Evolutionary conservation across 2,888 invertebrate genomes (phyloP).

Genomic region (Acanthosepion pharaonis): DNA sequence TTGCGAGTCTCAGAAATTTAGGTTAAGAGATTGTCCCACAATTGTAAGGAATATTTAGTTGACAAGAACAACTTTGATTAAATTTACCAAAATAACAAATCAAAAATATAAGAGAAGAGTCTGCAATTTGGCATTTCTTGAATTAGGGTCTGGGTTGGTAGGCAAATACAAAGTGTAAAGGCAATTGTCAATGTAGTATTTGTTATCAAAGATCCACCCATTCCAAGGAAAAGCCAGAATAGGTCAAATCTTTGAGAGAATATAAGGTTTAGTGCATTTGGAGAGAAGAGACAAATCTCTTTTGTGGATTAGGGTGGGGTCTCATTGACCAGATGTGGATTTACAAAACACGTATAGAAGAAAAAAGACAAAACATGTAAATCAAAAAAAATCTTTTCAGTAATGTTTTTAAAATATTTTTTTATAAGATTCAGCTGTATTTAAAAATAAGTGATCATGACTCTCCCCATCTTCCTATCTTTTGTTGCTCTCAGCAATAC

Average conservation of each 20-base stretch:
- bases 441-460: too few relatives aligned
- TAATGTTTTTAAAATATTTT: too few relatives aligned
- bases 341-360: background rate
- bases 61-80: background rate
- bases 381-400: too few relatives aligned
- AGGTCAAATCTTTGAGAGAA: background rate
- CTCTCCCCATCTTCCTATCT: too few relatives aligned
- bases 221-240: background rate
- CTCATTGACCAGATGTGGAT: background rate
- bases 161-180: background rate
- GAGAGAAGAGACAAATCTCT: background rate
- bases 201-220: conserved; percentile 11
- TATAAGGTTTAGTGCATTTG: background rate
- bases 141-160: background rate
- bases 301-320: background rate
- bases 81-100: background rate
- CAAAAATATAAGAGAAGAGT: background rate
- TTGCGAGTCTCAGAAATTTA: background rate
- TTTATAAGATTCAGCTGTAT: too few relatives aligned
- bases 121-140: background rate
- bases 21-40: background rate
- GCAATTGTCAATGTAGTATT: background rate
- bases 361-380: too few relatives aligned
- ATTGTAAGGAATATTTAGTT: background rate
- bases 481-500: too few relatives aligned